A percentile compares a stretch with the other conserved stretches of the same genome.
Conservation (phyloP, 2,888 invertebrate genomes). For the Eupithecia tripunctaria region DNA sequence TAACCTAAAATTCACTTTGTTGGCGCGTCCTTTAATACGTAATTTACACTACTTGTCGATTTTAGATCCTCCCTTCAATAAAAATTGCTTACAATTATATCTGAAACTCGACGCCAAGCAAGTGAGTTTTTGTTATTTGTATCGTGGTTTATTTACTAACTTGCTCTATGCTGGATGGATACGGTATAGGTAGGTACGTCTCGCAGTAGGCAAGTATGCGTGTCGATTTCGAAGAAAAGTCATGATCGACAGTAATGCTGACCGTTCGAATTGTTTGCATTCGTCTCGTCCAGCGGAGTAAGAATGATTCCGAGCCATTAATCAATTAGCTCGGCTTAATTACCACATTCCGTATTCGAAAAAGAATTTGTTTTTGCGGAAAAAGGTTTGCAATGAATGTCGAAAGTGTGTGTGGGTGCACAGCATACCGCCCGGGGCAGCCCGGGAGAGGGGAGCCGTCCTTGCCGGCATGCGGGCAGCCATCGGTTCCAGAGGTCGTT, state of each 20-base stretch:
- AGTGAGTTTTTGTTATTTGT: too few species aligned
- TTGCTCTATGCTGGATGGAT: too few species aligned
- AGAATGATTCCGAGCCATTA: constrained; percentile 33
- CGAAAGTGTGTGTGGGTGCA: constrained; percentile 21
- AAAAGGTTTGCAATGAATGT: constrained; percentile 28
- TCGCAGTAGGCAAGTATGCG: constrained; percentile 17
- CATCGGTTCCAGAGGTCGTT: constrained; percentile 43
- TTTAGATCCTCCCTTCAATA: too few species aligned
- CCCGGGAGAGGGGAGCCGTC: constrained; percentile 21
- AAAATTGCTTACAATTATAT: too few species aligned
- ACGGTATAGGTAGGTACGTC: background rate
- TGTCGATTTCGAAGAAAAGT: constrained; percentile 30
- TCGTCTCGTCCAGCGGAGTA: constrained; percentile 33
- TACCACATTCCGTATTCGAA: constrained; percentile 24
- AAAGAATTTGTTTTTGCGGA: constrained; percentile 28
- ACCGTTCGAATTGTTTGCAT: constrained; percentile 30
- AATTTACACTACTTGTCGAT: too few species aligned
- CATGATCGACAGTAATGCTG: constrained; percentile 24
- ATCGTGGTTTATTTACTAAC: too few species aligned
- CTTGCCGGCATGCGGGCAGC: constrained; percentile 43
- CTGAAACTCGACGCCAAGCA: too few species aligned
- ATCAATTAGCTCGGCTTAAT: constrained; percentile 31
- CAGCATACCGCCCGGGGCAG: background rate
- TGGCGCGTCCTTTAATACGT: too few species aligned
- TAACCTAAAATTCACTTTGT: too few species aligned